Evolutionary conservation across 2,888 invertebrate genomes (phyloP).

Genomic region (Hesperia comma): DNA sequence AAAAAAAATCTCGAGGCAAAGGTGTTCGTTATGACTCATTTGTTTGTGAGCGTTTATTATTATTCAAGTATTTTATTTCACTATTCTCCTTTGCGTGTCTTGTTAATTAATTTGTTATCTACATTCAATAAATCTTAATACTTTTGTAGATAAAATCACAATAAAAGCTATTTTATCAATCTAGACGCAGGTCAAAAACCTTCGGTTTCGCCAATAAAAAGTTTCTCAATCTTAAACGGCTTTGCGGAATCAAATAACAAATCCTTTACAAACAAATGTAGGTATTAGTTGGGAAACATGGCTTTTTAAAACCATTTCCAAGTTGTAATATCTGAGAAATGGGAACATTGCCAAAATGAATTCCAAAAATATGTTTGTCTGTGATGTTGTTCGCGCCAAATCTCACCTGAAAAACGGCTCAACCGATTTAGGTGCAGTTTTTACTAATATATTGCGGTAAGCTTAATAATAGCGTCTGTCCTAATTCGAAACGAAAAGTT

Average conservation of each 20-base stretch:
- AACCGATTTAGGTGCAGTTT: no score
- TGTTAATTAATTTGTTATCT: not conserved
- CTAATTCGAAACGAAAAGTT: no score
- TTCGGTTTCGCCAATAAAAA: not conserved
- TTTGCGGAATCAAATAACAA: slow-evolving; percentile 4
- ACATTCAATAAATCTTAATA: not conserved
- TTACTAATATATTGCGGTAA: no score
- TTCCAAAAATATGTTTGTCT: no score
- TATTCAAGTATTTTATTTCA: no score
- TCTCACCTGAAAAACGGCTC: no score
- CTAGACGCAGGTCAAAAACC: slow-evolving; percentile 8
- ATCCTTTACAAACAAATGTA: not conserved
- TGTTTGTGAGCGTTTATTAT: no score
- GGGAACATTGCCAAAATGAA: slow-evolving; percentile 2
- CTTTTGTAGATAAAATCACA: not conserved
- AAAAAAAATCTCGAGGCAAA: no score
- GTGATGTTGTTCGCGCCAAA: no score
- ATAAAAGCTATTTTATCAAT: not conserved
- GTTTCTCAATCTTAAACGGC: not conserved
- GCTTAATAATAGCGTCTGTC: no score
- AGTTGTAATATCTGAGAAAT: not conserved
- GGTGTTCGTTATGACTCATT: no score
- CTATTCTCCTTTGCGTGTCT: no score
- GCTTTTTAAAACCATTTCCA: not conserved
- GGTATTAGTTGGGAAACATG: not conserved